Base-by-base conservation (phyloP, 2,113 vertebrate species). In the Peromyscus californicus region DNA sequence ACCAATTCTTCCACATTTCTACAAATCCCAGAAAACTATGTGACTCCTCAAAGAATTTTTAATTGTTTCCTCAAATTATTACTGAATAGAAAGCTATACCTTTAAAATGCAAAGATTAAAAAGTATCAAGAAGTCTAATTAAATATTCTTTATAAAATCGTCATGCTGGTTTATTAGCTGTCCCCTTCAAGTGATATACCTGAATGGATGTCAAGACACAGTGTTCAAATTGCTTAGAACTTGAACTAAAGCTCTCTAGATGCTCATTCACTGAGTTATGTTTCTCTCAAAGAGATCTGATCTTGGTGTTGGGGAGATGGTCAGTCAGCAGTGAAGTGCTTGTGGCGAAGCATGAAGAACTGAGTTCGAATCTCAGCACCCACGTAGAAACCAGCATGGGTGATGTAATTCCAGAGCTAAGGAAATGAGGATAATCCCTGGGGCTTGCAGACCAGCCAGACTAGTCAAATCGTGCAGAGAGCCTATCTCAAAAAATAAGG, bases 221-320 rank as follows among this genome's bases (percentile, higher is more conserved):
- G 13, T 93, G 39, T 51, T 89, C 88, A 82, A 61, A 65, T 22
- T 93, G 59, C 80, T 76, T 51, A 70, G 65, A 93, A 26, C 67
- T 63, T 63, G 13, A 65, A 19, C 59, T 63, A 42, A 65, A 42
- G 15, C n/a, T 93, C 59, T 89, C 54, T 65, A 80, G n/a, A 16
- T 61, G 3, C 54, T 89, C 15, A 94, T 67, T 87, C 92, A 48
- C 31, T 42, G 65, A 16, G 39, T 33, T 36, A 42, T 79, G 22
- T 42, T 92, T 80, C 33, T 92, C 88, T 42, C 74, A 63, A 93
- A 93, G 75, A 87, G 39, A 5, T 74, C 67, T 78, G 51, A 93
- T 39, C 74, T 72, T 39, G n/a, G 24, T n/a, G 59, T 4, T 63
- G 24, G 39, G 36, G 39, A 85, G 75, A 78, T 51, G 26, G 17